Percentiles rank a stretch among this genome's conserved stretches.
Conservation (phyloP, 2,113 vertebrate species). For the Clupea harengus region DNA sequence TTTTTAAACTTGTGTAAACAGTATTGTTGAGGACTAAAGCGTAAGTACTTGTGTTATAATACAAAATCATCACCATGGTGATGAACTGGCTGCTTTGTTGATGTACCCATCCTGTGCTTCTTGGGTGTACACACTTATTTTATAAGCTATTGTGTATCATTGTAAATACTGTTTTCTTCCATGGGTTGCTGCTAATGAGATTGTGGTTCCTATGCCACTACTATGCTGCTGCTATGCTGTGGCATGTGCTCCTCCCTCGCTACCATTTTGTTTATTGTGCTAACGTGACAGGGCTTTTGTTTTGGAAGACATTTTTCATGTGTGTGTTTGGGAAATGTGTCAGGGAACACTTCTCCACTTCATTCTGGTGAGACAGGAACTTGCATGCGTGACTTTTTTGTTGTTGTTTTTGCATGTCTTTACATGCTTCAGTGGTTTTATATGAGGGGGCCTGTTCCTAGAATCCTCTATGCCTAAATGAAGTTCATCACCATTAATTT, state of each 20-base stretch:
- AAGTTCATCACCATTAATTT: neutral
- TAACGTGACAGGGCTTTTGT: conserved; percentile 24
- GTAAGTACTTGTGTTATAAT: too few relatives aligned
- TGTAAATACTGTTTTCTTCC: neutral
- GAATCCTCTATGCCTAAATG: neutral
- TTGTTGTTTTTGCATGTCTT: conserved; percentile 2
- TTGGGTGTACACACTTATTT: too few relatives aligned
- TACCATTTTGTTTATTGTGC: conserved; percentile 30
- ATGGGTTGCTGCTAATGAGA: neutral
- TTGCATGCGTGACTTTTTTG: neutral
- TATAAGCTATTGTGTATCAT: too few relatives aligned
- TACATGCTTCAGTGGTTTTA: neutral
- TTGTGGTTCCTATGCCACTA: neutral
- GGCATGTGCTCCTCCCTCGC: neutral
- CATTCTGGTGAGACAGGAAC: conserved; percentile 13
- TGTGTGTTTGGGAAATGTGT: conserved; percentile 24
- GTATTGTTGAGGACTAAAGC: too few relatives aligned
- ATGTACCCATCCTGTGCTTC: too few relatives aligned
- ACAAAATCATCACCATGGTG: too few relatives aligned
- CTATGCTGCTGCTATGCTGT: neutral
- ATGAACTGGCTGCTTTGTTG: neutral
- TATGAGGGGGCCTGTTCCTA: neutral
- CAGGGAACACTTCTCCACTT: conserved; percentile 21
- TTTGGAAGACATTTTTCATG: conserved; percentile 28
- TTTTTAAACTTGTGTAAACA: too few relatives aligned